A percentile compares a stretch with the other conserved stretches of the same genome.
Conservation (phyloP, 2,888 invertebrate genomes). For the Chaitophorus viminalis region DNA sequence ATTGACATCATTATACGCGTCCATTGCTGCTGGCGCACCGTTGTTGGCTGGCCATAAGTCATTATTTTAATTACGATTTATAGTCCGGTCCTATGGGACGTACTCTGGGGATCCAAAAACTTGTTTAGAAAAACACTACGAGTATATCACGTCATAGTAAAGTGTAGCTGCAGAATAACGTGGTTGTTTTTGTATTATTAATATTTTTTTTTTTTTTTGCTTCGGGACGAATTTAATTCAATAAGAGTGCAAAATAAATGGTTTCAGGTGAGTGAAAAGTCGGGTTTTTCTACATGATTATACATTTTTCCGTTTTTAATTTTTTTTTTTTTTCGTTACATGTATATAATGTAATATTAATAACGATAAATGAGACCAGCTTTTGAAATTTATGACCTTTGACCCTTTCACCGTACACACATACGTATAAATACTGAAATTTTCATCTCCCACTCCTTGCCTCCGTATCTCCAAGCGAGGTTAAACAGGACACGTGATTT, state of each 20-base stretch:
- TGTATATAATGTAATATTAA: conserved; percentile 40
- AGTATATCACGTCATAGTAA: not conserved
- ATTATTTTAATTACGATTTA: conserved; percentile 56
- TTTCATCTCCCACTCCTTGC: conserved; percentile 7
- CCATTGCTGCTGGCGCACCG: not conserved
- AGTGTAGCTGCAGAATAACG: not conserved
- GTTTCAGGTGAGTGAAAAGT: conserved; percentile 40
- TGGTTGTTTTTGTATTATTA: not conserved
- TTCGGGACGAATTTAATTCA: conserved; percentile 37
- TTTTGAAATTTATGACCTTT: conserved; percentile 50
- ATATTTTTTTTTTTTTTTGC: not conserved
- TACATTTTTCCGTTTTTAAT: not conserved
- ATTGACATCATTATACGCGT: conserved; percentile 19
- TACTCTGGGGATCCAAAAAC: conserved; percentile 31
- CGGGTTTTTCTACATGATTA: conserved; percentile 12
- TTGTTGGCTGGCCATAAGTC: conserved; percentile 3
- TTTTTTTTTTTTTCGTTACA: conserved; percentile 25
- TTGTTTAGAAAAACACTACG: conserved; percentile 18
- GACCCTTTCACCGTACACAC: conserved; percentile 21
- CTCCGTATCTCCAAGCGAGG: conserved; percentile 16
- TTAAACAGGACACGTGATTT: conserved; percentile 50
- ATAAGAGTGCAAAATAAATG: conserved; percentile 47
- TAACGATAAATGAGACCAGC: conserved; percentile 39
- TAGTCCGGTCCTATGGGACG: not conserved
- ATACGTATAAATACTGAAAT: not conserved